Percentiles rank a stretch among this genome's conserved stretches.
Conservation (phyloP, 2,888 invertebrate genomes). For the Acanthosepion esculentum region DNA sequence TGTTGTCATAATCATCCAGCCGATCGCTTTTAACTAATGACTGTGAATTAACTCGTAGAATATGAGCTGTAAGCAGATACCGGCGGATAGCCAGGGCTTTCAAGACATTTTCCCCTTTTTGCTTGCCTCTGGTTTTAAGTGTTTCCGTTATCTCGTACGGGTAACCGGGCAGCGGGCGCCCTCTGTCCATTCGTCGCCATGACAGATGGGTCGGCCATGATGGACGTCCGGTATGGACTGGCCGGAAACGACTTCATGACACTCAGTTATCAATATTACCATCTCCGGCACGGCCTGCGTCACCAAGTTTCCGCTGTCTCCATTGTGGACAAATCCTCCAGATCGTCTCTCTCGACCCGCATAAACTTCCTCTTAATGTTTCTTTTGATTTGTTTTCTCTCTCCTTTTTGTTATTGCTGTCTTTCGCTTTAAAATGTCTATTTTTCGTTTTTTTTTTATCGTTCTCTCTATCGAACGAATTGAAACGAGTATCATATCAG, state of each 20-base stretch:
- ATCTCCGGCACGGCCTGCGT: constrained; percentile 22
- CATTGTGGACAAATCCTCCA: constrained; percentile 23
- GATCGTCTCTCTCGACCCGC: background rate
- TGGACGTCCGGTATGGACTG: constrained; percentile 33
- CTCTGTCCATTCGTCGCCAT: constrained; percentile 20
- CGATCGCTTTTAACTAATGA: constrained; percentile 21
- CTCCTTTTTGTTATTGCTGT: background rate
- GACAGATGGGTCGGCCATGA: constrained; percentile 33
- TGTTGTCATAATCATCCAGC: constrained; percentile 33
- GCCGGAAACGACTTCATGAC: constrained; percentile 33
- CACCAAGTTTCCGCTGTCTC: constrained; percentile 22
- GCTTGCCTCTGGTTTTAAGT: constrained; percentile 20
- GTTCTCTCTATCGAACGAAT: background rate
- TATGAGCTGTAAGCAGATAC: constrained; percentile 13
- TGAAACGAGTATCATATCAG: background rate
- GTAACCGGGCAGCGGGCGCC: constrained; percentile 23
- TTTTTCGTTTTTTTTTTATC: background rate
- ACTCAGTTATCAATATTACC: constrained; percentile 33
- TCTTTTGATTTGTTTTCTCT: background rate
- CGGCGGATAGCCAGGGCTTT: background rate
- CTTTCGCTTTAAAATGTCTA: background rate
- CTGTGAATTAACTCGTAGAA: constrained; percentile 33
- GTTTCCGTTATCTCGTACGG: background rate
- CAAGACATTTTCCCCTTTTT: background rate
- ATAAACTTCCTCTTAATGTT: background rate